Base-by-base conservation (phyloP, 2,113 vertebrate genomes). In the Lipophrys pholis region DNA sequence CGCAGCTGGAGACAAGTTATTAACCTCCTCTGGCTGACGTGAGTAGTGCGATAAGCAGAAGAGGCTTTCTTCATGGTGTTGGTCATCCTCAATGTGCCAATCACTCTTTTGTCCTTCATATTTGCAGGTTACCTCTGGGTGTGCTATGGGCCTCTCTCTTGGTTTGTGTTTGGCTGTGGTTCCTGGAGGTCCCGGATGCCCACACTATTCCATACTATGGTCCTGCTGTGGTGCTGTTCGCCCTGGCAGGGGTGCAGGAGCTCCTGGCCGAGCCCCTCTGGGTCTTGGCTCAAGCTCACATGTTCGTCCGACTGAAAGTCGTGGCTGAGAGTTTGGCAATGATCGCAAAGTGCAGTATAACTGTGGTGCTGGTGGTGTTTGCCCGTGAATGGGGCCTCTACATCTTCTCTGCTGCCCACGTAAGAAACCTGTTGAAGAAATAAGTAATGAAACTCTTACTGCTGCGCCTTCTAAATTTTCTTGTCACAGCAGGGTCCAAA, bases 1-100 rank as follows among this genome's bases (percentile, higher is more conserved):
- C 92, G 93, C 78, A 96, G 95, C 76, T 99, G 97, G 97, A 94
- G 90, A 80, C 95, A 96, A 90, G 93, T 95, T 14, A 88, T 98
- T 80, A 97, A 99, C 87, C 94, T 99, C 0, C 70, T 99, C 17
- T 99, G 98, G 98, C 83, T 99, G 77, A 96, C 94, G 97, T 99
- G 89, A 95, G 97, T 92, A 54, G 6, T 53, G n/a, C 21, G 21
- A 30, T 30, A 2, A 30, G 21, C 21, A 30, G n/a, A n/a, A n/a
- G n/a, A n/a, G n/a, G n/a, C n/a, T n/a, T 4, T 30, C 21, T 30
- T 30, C 21, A 2, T n/a, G n/a, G n/a, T 30, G 21, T 30, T 30
- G 21, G 14, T 45, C 6, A 15, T 10, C 12, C n/a, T 9, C 7
- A 3, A 40, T 21, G 10, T 43, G 39, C 21, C 17, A 48, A 4